Evolutionary conservation across 1,140 invertebrate genomes (phyloP).

Genomic region (Stenopsyche tienmushanensis): DNA sequence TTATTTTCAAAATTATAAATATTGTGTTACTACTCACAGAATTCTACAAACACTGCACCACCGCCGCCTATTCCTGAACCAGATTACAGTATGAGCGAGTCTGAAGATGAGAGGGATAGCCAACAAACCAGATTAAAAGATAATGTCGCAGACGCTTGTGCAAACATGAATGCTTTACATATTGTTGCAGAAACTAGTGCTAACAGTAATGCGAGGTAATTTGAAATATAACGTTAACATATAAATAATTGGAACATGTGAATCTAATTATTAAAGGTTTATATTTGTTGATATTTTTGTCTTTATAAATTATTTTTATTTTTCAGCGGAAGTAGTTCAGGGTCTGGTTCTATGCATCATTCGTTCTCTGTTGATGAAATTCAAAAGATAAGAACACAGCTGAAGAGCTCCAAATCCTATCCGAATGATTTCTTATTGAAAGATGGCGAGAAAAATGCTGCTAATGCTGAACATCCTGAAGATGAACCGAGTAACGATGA

Average conservation of each 20-base stretch:
- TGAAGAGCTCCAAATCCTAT: slow-evolving; percentile 83
- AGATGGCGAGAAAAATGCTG: slow-evolving; percentile 48
- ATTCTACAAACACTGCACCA: slow-evolving; percentile 52
- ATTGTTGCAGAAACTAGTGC: slow-evolving; percentile 62
- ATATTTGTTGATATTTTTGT: not conserved
- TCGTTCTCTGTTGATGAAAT: slow-evolving; percentile 86
- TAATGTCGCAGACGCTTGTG: slow-evolving; percentile 35
- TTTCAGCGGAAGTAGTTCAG: slow-evolving; percentile 66
- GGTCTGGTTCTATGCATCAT: slow-evolving; percentile 75
- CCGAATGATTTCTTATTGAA: slow-evolving; percentile 73
- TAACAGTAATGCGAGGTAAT: slow-evolving; percentile 66
- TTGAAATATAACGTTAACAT: not conserved
- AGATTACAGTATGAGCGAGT: slow-evolving; percentile 84
- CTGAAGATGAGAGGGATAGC: slow-evolving; percentile 63
- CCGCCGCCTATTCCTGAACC: slow-evolving; percentile 84
- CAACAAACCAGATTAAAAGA: slow-evolving; percentile 45
- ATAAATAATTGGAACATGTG: not conserved
- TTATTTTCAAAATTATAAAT: slow-evolving; percentile 46
- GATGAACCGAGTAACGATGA: slow-evolving; percentile 61
- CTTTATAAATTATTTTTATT: slow-evolving; percentile 7
- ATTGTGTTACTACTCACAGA: slow-evolving; percentile 43
- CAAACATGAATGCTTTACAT: slow-evolving; percentile 29
- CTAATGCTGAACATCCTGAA: slow-evolving; percentile 39
- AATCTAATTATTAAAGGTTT: not conserved
- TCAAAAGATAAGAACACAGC: slow-evolving; percentile 76